Evolutionary conservation across 2,888 invertebrate genomes (phyloP).

Genomic region (Hypena proboscidalis): DNA sequence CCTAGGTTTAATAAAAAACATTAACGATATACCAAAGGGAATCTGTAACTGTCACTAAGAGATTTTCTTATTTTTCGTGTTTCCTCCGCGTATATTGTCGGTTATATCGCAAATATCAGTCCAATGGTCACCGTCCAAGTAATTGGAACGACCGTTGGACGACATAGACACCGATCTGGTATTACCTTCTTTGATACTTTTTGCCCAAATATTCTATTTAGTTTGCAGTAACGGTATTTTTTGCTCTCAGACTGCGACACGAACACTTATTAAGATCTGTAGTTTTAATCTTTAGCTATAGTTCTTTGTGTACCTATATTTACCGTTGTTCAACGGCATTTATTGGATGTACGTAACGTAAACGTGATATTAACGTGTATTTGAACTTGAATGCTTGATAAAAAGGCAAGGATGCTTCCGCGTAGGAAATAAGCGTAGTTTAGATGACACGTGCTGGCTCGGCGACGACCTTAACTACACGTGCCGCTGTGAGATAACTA

Average conservation of each 20-base stretch:
- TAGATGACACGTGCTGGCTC: slow-evolving; percentile 49
- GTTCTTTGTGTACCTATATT: slow-evolving; percentile 34
- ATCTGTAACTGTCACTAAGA: slow-evolving; percentile 1
- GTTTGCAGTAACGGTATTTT: slow-evolving; percentile 77
- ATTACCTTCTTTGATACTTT: slow-evolving; percentile 78
- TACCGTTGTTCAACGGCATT: slow-evolving; percentile 61
- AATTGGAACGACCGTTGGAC: slow-evolving; percentile 79
- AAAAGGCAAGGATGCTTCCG: slow-evolving; percentile 44
- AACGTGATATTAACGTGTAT: slow-evolving; percentile 15
- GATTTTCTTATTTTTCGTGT: slow-evolving; percentile 21
- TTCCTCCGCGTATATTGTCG: slow-evolving; percentile 20
- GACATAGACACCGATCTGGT: slow-evolving; percentile 69
- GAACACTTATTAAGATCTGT: slow-evolving; percentile 74
- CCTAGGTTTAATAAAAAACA: slow-evolving; percentile 22
- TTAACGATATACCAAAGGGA: slow-evolving; percentile 21
- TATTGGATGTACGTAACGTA: slow-evolving; percentile 23
- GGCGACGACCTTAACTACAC: slow-evolving; percentile 42
- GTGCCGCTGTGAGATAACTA: slow-evolving; percentile 55
- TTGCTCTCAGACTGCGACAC: slow-evolving; percentile 60
- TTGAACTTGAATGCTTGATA: slow-evolving; percentile 22
- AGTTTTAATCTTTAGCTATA: slow-evolving; percentile 56
- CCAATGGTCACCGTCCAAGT: slow-evolving; percentile 53
- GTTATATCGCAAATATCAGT: slow-evolving; percentile 32
- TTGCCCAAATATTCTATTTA: slow-evolving; percentile 79
- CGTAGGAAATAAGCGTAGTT: slow-evolving; percentile 42